phyloP scores from a whole-genome alignment of 2,797 vertebrate species.

The Urocyon cinereoargenteus region DNA sequence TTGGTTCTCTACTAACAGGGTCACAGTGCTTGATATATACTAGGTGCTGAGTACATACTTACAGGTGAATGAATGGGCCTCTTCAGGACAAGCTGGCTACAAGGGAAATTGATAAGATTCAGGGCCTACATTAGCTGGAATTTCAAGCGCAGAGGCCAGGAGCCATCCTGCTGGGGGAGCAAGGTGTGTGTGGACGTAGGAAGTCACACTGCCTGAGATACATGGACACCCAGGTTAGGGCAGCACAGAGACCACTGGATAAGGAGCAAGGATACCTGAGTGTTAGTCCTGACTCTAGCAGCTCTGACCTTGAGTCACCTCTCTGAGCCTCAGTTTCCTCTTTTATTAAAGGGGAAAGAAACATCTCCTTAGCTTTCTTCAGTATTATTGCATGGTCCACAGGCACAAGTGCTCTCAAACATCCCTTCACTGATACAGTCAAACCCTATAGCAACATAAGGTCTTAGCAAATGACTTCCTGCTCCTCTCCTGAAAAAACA shows the following conservation, averaged over 20 bases:
- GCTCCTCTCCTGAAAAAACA: neutral
- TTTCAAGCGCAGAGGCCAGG: neutral
- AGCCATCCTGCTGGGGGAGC: neutral
- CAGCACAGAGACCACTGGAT: neutral
- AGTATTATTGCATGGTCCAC: neutral
- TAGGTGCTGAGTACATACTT: neutral
- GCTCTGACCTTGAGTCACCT: neutral
- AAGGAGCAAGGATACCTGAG: neutral
- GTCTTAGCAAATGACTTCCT: neutral
- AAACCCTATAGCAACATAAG: rapidly evolving
- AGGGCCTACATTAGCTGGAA: neutral
- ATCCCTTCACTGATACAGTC: neutral
- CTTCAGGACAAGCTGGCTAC: neutral
- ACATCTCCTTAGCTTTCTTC: neutral
- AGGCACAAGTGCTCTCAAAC: neutral
- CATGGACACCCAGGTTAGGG: neutral
- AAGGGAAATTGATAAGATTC: neutral
- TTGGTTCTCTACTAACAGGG: neutral
- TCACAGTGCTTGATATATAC: neutral
- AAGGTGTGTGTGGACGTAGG: neutral
- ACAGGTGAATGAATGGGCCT: neutral
- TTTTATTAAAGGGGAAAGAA: neutral
- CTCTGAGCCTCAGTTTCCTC: neutral
- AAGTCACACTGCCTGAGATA: neutral
- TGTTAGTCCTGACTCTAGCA: neutral